Evolutionary conservation across 2,797 vertebrate genomes (phyloP).

Genomic region (Ctenopoma multispine): DNA sequence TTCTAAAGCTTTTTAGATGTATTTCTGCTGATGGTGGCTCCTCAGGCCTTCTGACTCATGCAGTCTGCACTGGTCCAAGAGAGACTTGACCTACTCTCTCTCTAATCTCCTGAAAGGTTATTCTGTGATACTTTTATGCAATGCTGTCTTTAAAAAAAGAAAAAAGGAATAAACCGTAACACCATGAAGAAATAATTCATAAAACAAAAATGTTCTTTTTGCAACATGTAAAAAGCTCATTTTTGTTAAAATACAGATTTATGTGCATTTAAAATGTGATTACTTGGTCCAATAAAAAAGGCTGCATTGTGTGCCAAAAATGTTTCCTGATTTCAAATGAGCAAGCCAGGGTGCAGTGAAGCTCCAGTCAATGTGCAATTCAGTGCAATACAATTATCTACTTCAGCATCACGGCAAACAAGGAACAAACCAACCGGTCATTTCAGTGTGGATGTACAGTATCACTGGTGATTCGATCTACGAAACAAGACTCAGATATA

Average conservation of each 20-base stretch:
- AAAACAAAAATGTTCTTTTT: not conserved
- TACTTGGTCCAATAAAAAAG: conserved; percentile 29
- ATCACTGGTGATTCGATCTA: not conserved
- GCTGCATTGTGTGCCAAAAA: conserved; percentile 28
- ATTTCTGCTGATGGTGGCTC: conserved; percentile 7
- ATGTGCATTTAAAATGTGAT: conserved; percentile 34
- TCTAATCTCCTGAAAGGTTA: not conserved
- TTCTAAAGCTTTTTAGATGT: conserved; percentile 19
- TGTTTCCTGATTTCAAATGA: conserved; percentile 48
- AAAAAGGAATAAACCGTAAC: not conserved
- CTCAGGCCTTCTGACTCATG: conserved; percentile 18
- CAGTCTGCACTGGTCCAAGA: conserved; percentile 1
- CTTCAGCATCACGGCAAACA: not conserved
- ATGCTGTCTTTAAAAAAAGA: too few relatives aligned
- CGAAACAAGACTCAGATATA: not conserved
- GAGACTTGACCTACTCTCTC: not conserved
- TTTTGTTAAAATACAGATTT: conserved; percentile 3
- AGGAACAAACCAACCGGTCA: not conserved
- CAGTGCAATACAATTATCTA: conserved; percentile 13
- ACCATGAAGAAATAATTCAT: not conserved
- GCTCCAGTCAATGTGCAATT: not conserved
- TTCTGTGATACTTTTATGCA: not conserved
- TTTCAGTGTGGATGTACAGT: not conserved
- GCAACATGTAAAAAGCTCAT: not conserved
- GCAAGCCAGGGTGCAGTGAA: conserved; percentile 3